A percentile compares a stretch with the other conserved stretches of the same genome.
Conservation (phyloP, 2,888 invertebrate species). For the Nowickia ferox region DNA sequence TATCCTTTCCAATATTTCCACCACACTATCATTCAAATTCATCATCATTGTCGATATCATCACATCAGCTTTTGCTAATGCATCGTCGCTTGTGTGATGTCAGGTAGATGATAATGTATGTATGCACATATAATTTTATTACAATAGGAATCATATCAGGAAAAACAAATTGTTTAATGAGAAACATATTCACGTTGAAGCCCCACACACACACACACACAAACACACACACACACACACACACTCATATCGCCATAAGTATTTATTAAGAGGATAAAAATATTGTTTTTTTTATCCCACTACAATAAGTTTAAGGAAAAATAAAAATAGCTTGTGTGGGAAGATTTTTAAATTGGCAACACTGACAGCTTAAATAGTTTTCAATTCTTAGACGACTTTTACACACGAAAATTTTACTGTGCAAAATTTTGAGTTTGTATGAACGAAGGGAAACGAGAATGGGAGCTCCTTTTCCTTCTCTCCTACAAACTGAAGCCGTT, state of each 20-base stretch:
- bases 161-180: conserved; percentile 23
- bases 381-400: no score
- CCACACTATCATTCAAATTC: conserved; percentile 19
- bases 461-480: no score
- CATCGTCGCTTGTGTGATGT: not conserved
- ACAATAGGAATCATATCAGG: conserved; percentile 25
- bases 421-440: no score
- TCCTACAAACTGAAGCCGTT: no score
- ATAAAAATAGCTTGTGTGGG: no score
- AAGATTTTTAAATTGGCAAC: no score
- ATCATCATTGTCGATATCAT: conserved; percentile 26
- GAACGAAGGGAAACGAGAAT: no score
- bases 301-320: not conserved
- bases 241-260: no score
- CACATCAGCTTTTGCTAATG: conserved; percentile 7
- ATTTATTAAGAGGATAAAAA: no score
- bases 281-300: not conserved
- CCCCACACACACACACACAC: not conserved
- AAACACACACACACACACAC: no score
- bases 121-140: conserved; percentile 12
- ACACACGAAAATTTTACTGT: no score
- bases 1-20: conserved; percentile 36
- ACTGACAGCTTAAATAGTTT: no score
- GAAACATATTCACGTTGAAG: conserved; percentile 1
- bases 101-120: not conserved